Evolutionary conservation across 2,113 vertebrate species (phyloP), one percentile per base, ranked within the genome.

Genomic region (Tachycineta bicolor): DNA sequence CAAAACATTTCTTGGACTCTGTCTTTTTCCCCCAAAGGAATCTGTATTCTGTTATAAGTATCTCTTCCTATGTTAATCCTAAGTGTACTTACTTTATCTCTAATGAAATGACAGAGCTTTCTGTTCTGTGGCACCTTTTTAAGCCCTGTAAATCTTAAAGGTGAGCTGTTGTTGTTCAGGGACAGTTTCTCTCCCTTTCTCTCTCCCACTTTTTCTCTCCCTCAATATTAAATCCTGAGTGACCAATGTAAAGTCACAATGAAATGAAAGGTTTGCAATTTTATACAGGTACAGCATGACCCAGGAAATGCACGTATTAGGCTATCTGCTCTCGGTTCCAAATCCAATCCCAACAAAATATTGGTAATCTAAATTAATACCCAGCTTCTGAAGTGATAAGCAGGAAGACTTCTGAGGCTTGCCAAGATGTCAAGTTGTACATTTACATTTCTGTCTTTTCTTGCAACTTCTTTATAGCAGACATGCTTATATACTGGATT

Each of bases 401-500:
- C 24, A 5, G 52, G 25, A 63, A 46, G 22, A 26, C 11, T 79
- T 68, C 53, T 41, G 21, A 59, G 43, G 43, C 44, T 58, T 80
- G 47, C 11, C 15, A 44, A 65, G 31, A 58, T 10, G 4, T n/a
- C 31, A 17, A 33, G 43, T 52, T 90, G 14, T 20, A 34, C 1
- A 0, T 41, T 47, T 52, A 19, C 28, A 20, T 64, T 90, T 87
- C 37, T 75, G 6, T 43, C 29, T 93, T 68, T 74, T 58, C 39
- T 90, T 63, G 19, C 46, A 63, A 43, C 7, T 8, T 2, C 0
- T 28, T 92, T 77, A 24, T 29, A 34, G 13, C 11, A 67, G 23
- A 26, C 49, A 16, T 56, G 31, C 16, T 74, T 78, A 59, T n/a
- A n/a, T 16, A 23, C 10, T 49, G 29, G 23, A 4, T 0, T 0